A percentile compares a stretch with the other conserved stretches of the same genome.
Evolutionary conservation across 2,113 vertebrate genomes (phyloP).

Genomic region (Nerophis lumbriciformis): DNA sequence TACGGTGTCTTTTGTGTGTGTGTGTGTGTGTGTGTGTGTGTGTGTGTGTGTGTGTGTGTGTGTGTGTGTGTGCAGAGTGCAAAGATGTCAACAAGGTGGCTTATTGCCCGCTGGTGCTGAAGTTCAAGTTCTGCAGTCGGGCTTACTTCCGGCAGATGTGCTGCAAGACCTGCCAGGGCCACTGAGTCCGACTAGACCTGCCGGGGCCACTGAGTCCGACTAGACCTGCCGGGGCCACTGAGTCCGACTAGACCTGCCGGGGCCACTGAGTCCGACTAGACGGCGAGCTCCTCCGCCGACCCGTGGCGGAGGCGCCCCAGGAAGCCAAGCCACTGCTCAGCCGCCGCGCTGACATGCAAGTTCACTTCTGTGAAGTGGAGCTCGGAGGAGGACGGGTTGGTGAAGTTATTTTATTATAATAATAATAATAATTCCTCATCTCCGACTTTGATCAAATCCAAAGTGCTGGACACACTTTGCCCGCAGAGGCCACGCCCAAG

Average conservation of each 20-base stretch:
- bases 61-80: constrained; percentile 78
- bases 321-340: constrained; percentile 91
- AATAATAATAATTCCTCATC: constrained; percentile 74
- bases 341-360: constrained; percentile 80
- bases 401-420: constrained; percentile 77
- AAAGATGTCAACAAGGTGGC: constrained; percentile 99
- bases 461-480: constrained; percentile 93
- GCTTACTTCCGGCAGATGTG: constrained; percentile 99
- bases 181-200: constrained; percentile 74
- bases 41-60: constrained; percentile 5
- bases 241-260: constrained; percentile 50
- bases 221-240: constrained; percentile 28
- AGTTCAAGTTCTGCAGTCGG: constrained; percentile 99
- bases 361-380: constrained; percentile 99
- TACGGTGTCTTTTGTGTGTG: no score
- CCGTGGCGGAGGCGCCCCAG: no score
- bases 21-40: no score
- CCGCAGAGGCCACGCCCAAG: constrained; percentile 61
- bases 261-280: not conserved
- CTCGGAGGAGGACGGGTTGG: constrained; percentile 68
- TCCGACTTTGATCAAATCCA: constrained; percentile 66
- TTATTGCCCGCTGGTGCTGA: constrained; percentile 97
- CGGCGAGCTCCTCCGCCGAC: no score
- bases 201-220: constrained; percentile 72
- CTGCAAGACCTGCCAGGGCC: constrained; percentile 99